These are phyloP conservation scores for Amiota minor DNA, from an alignment of 2,888 invertebrate species.

Conservation along the genomic window DNA sequence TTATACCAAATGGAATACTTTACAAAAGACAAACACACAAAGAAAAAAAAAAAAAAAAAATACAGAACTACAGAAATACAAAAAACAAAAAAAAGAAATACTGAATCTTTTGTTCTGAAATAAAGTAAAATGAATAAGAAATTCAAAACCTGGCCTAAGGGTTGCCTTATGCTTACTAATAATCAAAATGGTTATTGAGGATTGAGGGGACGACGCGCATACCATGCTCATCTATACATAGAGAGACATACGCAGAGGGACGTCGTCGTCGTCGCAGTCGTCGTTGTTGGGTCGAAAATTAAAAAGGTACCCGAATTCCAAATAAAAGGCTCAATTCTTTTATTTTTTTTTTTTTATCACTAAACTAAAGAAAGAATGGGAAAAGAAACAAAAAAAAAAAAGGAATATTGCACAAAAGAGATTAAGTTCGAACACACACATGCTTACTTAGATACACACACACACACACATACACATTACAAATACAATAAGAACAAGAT, in stretches of 20 bases:
- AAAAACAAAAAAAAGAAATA: constrained; percentile 1
- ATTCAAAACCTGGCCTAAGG: constrained; percentile 60
- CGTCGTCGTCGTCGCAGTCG: constrained; percentile 18
- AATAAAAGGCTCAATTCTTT: constrained; percentile 62
- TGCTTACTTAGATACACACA: constrained; percentile 24
- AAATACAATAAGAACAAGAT: neutral
- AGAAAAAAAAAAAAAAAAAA: neutral
- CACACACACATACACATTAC: constrained; percentile 31
- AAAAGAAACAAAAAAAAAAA: constrained; percentile 39
- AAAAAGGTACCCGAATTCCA: constrained; percentile 66
- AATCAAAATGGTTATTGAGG: constrained; percentile 50
- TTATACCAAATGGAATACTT: constrained; percentile 19
- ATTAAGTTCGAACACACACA: constrained; percentile 60
- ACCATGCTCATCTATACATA: neutral
- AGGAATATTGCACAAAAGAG: constrained; percentile 63
- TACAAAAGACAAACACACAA: constrained; percentile 6
- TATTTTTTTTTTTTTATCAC: constrained; percentile 61
- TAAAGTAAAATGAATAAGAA: constrained; percentile 45
- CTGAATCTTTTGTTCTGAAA: constrained; percentile 51
- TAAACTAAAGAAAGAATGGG: constrained; percentile 50
- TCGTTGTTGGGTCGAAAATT: constrained; percentile 44
- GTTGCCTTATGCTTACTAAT: constrained; percentile 52
- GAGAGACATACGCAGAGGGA: constrained; percentile 37
- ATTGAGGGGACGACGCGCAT: constrained; percentile 6
- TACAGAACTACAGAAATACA: neutral